Base-by-base conservation (phyloP, 2,888 invertebrate species). In the Beris chalybata region DNA sequence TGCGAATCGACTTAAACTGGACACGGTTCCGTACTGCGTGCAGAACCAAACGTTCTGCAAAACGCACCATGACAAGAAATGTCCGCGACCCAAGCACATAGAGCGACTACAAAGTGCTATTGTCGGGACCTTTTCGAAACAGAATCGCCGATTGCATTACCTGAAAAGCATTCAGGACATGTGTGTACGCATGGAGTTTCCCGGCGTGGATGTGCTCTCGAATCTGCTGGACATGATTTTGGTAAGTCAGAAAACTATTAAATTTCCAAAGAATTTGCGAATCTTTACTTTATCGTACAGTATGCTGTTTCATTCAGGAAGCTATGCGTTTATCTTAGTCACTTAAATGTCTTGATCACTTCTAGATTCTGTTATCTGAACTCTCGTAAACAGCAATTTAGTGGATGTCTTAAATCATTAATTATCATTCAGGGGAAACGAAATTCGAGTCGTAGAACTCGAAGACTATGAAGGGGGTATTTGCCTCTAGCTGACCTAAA, bases 171-270 rank as follows among this genome's bases (percentile, higher is more conserved):
- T 78, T 0, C 73, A 74, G 53, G 72, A 72, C 57, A 74, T 78
- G 72, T 76, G 76, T 13, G 66, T 74, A n/a, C 75, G 75, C n/a
- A 71, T 71, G 1, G 76, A 78, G 31, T 80, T 74, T 64, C 79
- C 80, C 0, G 79, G 77, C 0, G 77, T 77, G 50, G 70, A 72
- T 0, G 73, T 76, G 3, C 71, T 80, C 5, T 74, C 74, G 22
- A 73, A 74, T 29, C 72, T 80, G 2, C 71, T 80, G 2, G 77
- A 80, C 56, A 66, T 80, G 66, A 66, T 76, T 15, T 73, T 79
- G 74, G 79, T 79, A 69, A 71, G 73, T 70, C 43, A 29, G n/a
- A 31, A n/a, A 11, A 22, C 3, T 22, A 3, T 22, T 22, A 22
- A 50, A 50, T 55, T 55, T 30, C 7, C 3, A 32, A 55, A 55